phyloP scores from a whole-genome alignment of 2,797 vertebrate genomes.

The Pangasius djambal region DNA sequence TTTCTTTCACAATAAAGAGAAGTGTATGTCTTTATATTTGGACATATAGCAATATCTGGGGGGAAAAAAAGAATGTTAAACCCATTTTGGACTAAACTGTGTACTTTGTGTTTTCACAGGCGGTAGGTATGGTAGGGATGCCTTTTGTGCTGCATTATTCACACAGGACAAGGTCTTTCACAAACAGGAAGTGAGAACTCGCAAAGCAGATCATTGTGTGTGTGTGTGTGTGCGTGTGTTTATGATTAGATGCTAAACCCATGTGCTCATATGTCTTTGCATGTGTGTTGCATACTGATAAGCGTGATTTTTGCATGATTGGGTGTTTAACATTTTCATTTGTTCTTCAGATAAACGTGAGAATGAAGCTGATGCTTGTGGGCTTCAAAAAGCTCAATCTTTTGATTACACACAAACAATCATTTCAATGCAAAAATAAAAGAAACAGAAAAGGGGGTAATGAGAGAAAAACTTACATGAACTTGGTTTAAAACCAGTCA shows the following conservation, averaged over 20 bases:
- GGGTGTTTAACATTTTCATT: constrained; percentile 11
- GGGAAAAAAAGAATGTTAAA: not conserved
- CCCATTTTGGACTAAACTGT: not conserved
- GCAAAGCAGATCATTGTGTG: constrained; percentile 22
- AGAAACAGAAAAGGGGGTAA: not conserved
- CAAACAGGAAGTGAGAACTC: constrained; percentile 58
- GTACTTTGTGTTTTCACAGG: constrained; percentile 5
- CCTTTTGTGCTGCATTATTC: constrained; percentile 34
- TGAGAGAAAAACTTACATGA: not conserved
- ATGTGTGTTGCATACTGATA: not conserved
- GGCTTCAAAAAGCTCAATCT: constrained; percentile 28
- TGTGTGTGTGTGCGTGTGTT: constrained; percentile 8
- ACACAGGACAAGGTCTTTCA: constrained; percentile 46
- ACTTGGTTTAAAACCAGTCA: constrained; percentile 29
- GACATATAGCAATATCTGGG: not conserved
- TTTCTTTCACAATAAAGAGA: constrained; percentile 6
- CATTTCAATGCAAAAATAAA: not conserved
- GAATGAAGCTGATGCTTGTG: constrained; percentile 28
- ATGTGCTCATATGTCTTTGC: not conserved
- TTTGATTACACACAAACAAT: constrained; percentile 12
- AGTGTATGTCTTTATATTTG: not conserved
- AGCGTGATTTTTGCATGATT: not conserved
- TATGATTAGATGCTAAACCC: not conserved
- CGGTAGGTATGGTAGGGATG: not conserved
- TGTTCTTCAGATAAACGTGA: constrained; percentile 24